phyloP scores from a whole-genome alignment of 2,113 vertebrate species.

The Ceyx melanurus region DNA sequence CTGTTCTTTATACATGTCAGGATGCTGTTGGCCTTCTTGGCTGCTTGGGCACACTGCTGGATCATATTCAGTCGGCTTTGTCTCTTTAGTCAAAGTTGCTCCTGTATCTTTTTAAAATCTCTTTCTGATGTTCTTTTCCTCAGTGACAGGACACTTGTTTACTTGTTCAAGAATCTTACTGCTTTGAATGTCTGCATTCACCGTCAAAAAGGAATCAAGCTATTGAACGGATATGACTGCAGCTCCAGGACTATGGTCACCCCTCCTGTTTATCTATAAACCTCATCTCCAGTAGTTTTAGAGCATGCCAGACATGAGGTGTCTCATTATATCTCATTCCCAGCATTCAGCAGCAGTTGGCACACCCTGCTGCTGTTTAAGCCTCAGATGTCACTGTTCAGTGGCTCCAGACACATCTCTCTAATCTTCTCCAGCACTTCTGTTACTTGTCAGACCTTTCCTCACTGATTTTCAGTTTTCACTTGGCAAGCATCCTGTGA shows the following conservation, averaged over 20 bases:
- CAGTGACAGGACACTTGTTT: not conserved
- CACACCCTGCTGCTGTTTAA: not conserved
- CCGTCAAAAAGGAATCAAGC: not conserved
- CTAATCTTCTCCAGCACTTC: not conserved
- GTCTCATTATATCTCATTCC: not conserved
- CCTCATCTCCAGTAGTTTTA: not conserved
- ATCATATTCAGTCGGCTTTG: no score
- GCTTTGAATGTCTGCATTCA: not conserved
- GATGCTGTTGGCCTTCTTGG: no score
- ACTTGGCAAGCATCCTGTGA: not conserved
- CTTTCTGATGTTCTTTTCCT: not conserved
- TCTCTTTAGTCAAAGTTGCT: not conserved
- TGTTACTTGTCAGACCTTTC: not conserved
- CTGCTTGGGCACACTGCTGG: no score
- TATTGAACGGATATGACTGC: not conserved
- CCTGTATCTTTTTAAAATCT: not conserved
- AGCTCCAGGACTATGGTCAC: not conserved
- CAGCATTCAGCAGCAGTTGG: not conserved
- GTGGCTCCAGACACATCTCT: conserved; percentile 6
- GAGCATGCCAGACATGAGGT: not conserved
- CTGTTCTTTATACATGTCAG: no score
- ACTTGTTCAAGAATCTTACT: not conserved
- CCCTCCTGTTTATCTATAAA: not conserved
- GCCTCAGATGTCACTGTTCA: not conserved
- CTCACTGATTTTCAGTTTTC: conserved; percentile 9